Base-by-base conservation (phyloP, 2,797 vertebrate genomes). In the Meriones psammophilus region DNA sequence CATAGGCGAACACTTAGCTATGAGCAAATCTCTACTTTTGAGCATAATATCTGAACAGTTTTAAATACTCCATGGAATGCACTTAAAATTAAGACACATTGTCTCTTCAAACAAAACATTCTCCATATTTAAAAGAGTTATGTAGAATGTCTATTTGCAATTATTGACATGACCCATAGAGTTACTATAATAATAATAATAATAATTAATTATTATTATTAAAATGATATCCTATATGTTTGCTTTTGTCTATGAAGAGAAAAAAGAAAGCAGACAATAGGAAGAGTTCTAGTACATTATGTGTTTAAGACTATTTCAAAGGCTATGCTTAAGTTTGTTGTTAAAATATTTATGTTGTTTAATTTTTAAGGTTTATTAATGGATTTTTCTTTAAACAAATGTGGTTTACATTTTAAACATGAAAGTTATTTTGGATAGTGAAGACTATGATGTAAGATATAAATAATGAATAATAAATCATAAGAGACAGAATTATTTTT, bases 61-160 rank as follows among this genome's bases (percentile, higher is more conserved):
- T 33, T 87, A 42, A 42, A 46, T 58, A 81, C 33, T 18, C 5
- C 10, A 71, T 79, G 62, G 33, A 18, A 92, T 77, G n/a, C 17
- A 56, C 10, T 89, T 92, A 92, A 78, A 79, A 91, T 92, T 84
- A 95, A 95, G 73, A 60, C 68, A 60, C 68, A n/a, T 66, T 28
- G 83, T 85, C 73, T 93, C 8, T 36, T 81, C 1, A 80, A 89
- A 79, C 6, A 54, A 42, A 87, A 56, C 13, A 9, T 36, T 79
- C 46, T 66, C 68, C 14, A 12, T 66, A 89, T 93, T n/a, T 94
- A 20, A 92, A 30, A 89, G 58, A 90, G 92, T 46, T 54, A 3
- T 78, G 24, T 24, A 87, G 30, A 46, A 62, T 88, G n/a, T 28
- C 84, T 69, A 66, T 26, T 22, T 39, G 39, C 9, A 73, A 73